These are phyloP conservation scores for Yasuhikotakia modesta DNA, from an alignment of 2,797 vertebrate species.

Conservation along the genomic window DNA sequence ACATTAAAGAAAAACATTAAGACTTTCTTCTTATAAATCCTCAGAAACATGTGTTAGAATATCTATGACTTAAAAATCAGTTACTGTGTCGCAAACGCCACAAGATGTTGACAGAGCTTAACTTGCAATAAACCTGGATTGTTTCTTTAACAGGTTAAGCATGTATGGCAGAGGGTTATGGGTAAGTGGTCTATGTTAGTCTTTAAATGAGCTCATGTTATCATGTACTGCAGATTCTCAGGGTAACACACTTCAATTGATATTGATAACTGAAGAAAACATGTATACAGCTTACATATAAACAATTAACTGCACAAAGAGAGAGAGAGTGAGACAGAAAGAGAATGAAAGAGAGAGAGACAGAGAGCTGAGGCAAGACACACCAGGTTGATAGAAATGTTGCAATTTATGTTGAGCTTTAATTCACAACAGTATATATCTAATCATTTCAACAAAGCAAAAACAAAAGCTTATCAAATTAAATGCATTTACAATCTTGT, in stretches of 20 bases:
- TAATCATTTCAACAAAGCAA: background rate
- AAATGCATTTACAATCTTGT: too few species aligned
- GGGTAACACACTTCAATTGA: background rate
- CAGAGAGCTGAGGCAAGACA: slow-evolving; percentile 19
- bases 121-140: background rate
- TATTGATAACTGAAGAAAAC: background rate
- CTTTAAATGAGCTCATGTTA: background rate
- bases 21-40: background rate
- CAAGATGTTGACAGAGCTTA: background rate
- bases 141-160: background rate
- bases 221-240: slow-evolving; percentile 15
- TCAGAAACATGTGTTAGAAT: background rate
- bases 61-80: too few species aligned
- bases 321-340: background rate
- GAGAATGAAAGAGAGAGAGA: background rate
- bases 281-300: background rate
- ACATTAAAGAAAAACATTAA: too few species aligned
- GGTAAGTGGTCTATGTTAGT: background rate
- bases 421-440: background rate
- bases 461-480: too few species aligned
- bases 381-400: slow-evolving; percentile 10
- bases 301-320: background rate
- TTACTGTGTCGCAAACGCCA: background rate
- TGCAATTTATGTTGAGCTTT: background rate
- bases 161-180: background rate